Base-by-base conservation (phyloP, 1,140 invertebrate species). In the Steinernema feltiae region DNA sequence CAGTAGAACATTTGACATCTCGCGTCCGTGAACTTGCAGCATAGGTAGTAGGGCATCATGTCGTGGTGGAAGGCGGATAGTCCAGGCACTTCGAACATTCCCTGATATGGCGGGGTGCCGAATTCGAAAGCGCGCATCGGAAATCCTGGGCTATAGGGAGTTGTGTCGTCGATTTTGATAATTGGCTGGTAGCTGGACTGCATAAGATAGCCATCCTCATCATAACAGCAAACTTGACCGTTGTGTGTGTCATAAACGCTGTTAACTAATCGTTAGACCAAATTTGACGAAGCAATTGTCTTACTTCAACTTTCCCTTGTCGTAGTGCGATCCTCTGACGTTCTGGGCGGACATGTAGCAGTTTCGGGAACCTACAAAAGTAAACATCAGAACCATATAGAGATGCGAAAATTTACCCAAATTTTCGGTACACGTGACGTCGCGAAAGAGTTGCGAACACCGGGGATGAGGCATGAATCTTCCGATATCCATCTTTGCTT, bases 391-490 rank as follows among this genome's bases (percentile, higher is more conserved):
- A 82, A 35, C 82, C 83, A 70, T 83, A 7, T 21, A 3, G 24
- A 12, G 24, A 63, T 27, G 24, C 7, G 7, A n/a, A 15, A 3
- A n/a, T 82, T 85, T 76, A 30, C 83, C 83, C 46, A 85, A 82
- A 32, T 72, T 85, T 27, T 78, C 76, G 12, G 84, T 86, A 70
- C 83, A 85, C 31, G 85, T 83, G 35, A 85, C 77, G 48, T 85
- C 85, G 31, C 83, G 79, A 79, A 85, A 85, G 1, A 77, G 71
- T 74, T 84, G 80, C 21, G 84, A 85, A 71, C 83, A 85, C 21
- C 83, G 75, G 1, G 83, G 83, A 84, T 85, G 83, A 1, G 83
- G 83, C 83, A 85, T 85, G 76, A 86, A 85, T 2, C 83, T 69
- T 17, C 83, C 83, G 17, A 85, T 48, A 74, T 85, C 83, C 29